Conservation (phyloP, 2,888 invertebrate genomes). For the Aphidoletes aphidimyza region DNA sequence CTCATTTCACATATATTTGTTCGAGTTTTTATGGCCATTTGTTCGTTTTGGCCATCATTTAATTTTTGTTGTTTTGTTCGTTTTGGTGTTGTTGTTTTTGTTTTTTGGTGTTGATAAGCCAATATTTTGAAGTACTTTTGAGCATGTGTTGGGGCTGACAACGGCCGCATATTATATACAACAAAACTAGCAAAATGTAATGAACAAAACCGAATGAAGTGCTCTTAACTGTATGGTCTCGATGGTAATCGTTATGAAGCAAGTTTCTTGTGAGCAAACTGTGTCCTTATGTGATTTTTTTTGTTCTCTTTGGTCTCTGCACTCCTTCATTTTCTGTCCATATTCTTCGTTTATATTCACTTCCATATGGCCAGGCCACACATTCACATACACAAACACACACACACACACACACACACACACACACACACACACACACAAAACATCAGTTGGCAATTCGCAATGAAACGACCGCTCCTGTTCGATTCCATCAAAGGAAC, state of each 20-base stretch:
- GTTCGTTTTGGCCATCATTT: not conserved
- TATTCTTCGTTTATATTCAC: not conserved
- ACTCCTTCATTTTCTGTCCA: not conserved
- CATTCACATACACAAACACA: no score
- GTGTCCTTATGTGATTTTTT: not conserved
- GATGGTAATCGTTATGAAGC: not conserved
- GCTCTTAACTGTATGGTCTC: not conserved
- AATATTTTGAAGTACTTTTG: not conserved
- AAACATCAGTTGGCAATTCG: not conserved
- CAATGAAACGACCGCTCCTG: constrained; percentile 40
- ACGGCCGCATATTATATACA: not conserved
- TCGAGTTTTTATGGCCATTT: not conserved
- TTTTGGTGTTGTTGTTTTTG: not conserved
- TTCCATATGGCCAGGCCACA: not conserved
- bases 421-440: no score
- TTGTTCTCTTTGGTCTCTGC: not conserved
- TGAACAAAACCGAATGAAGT: not conserved
- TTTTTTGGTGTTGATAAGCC: not conserved
- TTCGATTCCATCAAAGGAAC: constrained; percentile 36
- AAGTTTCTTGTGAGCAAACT: not conserved
- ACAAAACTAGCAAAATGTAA: no score
- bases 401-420: no score
- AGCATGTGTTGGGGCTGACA: not conserved
- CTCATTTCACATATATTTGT: constrained; percentile 16
- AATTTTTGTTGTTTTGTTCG: no score